Evolutionary conservation across 2,797 vertebrate genomes (phyloP).

Genomic region (Oreonectes daqikongensis): DNA sequence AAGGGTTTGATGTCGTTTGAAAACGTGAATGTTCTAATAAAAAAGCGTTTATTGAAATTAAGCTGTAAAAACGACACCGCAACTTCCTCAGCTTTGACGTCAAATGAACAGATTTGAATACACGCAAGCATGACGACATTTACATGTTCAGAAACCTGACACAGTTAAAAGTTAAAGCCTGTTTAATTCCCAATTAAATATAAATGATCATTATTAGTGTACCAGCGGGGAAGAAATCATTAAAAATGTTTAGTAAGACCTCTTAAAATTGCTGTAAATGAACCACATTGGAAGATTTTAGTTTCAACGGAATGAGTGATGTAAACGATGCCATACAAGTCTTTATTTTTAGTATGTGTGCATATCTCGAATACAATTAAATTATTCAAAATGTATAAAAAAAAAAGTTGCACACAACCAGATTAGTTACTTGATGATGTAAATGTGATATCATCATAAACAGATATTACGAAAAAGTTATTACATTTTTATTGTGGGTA

Average conservation of each 20-base stretch:
- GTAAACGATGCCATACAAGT: not conserved
- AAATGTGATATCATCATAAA: not conserved
- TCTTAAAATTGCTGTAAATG: not conserved
- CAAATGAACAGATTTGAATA: not conserved
- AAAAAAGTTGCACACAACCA: not conserved
- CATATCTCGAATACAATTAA: not conserved
- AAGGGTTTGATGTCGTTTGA: not conserved
- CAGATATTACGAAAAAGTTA: not conserved
- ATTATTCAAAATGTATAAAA: not conserved
- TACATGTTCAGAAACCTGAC: not conserved
- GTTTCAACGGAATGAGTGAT: too few relatives aligned
- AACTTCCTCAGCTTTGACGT: not conserved
- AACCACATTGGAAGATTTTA: not conserved
- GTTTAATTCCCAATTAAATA: not conserved
- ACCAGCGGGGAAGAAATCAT: not conserved
- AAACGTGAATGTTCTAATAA: not conserved
- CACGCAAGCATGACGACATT: not conserved
- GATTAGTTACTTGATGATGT: slow-evolving; percentile 2
- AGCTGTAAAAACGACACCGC: not conserved
- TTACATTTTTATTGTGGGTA: too few relatives aligned
- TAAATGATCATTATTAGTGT: not conserved
- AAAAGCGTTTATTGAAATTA: not conserved
- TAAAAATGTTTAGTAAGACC: not conserved
- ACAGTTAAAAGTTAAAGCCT: not conserved
- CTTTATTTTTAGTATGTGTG: too few relatives aligned